Percentiles rank a stretch among this genome's conserved stretches.
These are phyloP conservation scores for Nannospalax galili DNA, from an alignment of 2,113 vertebrate species.

Conservation along the genomic window DNA sequence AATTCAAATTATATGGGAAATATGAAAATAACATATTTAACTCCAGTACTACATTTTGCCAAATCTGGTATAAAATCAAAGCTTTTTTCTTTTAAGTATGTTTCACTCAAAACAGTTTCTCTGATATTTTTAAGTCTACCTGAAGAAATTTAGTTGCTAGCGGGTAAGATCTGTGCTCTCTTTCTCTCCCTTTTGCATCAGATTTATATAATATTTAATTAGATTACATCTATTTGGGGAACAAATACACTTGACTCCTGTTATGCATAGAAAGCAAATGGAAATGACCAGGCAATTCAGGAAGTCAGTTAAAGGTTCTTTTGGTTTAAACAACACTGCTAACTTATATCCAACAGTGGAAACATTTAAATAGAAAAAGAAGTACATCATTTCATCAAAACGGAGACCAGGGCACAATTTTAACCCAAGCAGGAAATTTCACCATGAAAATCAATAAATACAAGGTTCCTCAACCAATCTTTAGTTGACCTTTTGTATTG, in stretches of 20 bases:
- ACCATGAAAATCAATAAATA: neutral
- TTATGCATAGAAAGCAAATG: neutral
- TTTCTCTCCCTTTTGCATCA: neutral
- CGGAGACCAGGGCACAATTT: neutral
- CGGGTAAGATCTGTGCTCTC: neutral
- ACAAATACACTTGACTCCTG: neutral
- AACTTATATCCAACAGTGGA: neutral
- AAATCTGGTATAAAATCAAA: neutral
- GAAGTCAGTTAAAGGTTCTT: neutral
- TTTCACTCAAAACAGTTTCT: neutral
- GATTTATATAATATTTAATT: conserved; percentile 56
- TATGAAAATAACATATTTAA: conserved; percentile 11
- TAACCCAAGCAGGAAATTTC: neutral
- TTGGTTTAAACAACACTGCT: neutral
- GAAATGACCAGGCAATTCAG: neutral
- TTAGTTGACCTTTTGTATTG: neutral
- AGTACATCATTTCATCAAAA: neutral
- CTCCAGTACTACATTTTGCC: neutral
- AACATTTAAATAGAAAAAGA: neutral
- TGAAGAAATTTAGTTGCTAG: conserved; percentile 42
- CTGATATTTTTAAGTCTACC: neutral
- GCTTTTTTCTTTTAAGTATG: neutral
- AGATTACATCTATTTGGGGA: neutral
- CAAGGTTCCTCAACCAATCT: neutral
- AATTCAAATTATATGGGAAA: neutral